Percentiles rank a stretch among this genome's conserved stretches.
These are phyloP conservation scores for Vireo altiloquus DNA, from an alignment of 2,113 vertebrate genomes.

Conservation along the genomic window DNA sequence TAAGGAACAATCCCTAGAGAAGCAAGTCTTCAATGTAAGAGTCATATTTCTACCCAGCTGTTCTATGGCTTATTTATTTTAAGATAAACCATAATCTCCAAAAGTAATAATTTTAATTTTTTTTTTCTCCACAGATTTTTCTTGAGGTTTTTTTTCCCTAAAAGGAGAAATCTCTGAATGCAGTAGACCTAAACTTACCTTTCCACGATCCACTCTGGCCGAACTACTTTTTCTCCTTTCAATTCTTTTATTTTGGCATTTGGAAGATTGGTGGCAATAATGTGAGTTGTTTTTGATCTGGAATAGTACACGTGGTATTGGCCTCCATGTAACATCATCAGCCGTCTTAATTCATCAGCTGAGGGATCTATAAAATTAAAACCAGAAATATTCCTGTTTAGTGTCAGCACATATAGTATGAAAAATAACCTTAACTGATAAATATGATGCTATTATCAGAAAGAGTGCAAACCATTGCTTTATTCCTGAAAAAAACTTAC, in stretches of 20 bases:
- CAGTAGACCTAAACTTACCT: constrained; percentile 74
- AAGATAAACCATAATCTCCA: neutral
- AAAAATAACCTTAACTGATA: neutral
- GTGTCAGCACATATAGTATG: neutral
- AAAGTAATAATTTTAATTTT: neutral
- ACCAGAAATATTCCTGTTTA: constrained; percentile 18
- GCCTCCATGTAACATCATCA: constrained; percentile 97
- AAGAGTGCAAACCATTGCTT: neutral
- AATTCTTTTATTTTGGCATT: constrained; percentile 93
- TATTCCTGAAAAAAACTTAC: neutral
- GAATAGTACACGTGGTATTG: constrained; percentile 95
- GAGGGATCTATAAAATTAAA: constrained; percentile 82
- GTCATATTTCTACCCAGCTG: neutral
- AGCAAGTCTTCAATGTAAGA: neutral
- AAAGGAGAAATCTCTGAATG: neutral
- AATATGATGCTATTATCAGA: neutral
- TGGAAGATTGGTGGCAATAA: constrained; percentile 94
- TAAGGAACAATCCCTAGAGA: neutral
- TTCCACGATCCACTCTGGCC: constrained; percentile 94
- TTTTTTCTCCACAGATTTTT: neutral
- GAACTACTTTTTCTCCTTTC: constrained; percentile 91
- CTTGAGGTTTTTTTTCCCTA: neutral
- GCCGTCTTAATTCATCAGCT: constrained; percentile 88
- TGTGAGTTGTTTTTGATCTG: constrained; percentile 94
- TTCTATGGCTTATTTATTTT: neutral